Conservation (phyloP, 1,140 invertebrate species). For the Scaptodrosophila lebanonensis region DNA sequence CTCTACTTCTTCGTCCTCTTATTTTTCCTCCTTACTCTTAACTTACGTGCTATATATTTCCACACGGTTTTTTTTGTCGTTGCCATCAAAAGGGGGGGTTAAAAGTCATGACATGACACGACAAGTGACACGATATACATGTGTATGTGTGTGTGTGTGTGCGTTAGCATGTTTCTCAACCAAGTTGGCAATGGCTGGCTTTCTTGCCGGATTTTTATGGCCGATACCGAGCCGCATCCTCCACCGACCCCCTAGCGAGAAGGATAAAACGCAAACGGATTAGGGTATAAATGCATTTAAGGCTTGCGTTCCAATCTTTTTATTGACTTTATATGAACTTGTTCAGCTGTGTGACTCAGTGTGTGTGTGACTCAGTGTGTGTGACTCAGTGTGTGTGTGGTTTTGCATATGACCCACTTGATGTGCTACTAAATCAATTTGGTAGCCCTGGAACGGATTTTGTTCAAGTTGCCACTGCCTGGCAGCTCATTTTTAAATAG, state of each 20-base stretch:
- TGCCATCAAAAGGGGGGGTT: not conserved
- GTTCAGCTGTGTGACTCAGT: too few species aligned
- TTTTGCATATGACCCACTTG: slow-evolving; percentile 13
- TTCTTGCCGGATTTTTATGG: slow-evolving; percentile 6
- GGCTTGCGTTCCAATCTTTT: not conserved
- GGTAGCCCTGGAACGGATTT: slow-evolving; percentile 16
- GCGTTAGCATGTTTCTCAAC: slow-evolving; percentile 5
- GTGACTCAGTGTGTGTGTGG: too few species aligned
- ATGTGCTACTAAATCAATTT: slow-evolving; percentile 46
- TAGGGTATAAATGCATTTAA: slow-evolving; percentile 1
- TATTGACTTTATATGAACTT: not conserved
- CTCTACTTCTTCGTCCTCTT: not conserved
- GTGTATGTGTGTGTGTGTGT: slow-evolving; percentile 17
- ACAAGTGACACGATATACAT: slow-evolving; percentile 46
- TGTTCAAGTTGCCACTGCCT: not conserved
- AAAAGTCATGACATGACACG: slow-evolving; percentile 49
- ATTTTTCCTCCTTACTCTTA: too few species aligned
- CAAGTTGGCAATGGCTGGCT: not conserved
- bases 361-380: too few species aligned
- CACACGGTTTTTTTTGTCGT: too few species aligned
- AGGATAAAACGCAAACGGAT: not conserved
- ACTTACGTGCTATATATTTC: too few species aligned
- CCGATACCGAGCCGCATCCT: slow-evolving; percentile 8
- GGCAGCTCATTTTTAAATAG: slow-evolving; percentile 14
- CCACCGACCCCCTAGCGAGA: not conserved